phyloP scores from a whole-genome alignment of 2,113 vertebrate species.

The Archocentrus centrarchus region DNA sequence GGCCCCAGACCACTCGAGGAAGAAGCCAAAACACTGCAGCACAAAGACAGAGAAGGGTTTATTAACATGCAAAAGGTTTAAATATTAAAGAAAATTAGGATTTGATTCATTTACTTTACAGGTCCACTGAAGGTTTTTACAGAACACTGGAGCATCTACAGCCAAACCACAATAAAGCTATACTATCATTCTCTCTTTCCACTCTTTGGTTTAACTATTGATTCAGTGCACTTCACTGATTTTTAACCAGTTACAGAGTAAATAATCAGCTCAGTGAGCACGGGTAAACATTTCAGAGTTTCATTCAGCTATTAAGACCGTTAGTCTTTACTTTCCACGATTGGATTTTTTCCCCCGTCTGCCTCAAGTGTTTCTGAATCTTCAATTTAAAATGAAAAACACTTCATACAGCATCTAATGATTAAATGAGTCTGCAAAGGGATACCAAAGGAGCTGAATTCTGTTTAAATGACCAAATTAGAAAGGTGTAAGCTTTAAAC shows the following conservation, averaged over 20 bases:
- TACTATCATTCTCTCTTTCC: not conserved
- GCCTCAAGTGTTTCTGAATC: not conserved
- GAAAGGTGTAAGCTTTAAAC: not conserved
- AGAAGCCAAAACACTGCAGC: slow-evolving; percentile 32
- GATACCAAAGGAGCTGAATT: not conserved
- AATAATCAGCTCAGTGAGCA: slow-evolving; percentile 7
- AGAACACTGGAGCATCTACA: not conserved
- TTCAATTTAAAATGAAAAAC: not conserved
- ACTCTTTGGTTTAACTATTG: not conserved
- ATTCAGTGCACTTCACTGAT: slow-evolving; percentile 12
- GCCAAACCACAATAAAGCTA: slow-evolving; percentile 9
- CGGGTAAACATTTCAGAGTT: slow-evolving; percentile 2
- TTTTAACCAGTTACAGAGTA: slow-evolving; percentile 4
- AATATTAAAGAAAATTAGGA: not conserved
- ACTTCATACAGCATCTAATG: not conserved
- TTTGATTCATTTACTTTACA: not conserved
- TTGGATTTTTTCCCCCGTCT: not conserved
- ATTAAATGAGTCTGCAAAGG: not conserved
- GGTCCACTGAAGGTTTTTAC: not conserved
- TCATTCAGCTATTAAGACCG: not conserved
- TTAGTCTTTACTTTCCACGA: slow-evolving; percentile 3
- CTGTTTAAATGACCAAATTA: not conserved
- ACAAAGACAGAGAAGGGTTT: not conserved
- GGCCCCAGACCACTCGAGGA: slow-evolving; percentile 4
- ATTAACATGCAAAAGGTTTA: not conserved